Base-by-base conservation (phyloP, 2,888 invertebrate genomes). In the Litoditis marina region DNA sequence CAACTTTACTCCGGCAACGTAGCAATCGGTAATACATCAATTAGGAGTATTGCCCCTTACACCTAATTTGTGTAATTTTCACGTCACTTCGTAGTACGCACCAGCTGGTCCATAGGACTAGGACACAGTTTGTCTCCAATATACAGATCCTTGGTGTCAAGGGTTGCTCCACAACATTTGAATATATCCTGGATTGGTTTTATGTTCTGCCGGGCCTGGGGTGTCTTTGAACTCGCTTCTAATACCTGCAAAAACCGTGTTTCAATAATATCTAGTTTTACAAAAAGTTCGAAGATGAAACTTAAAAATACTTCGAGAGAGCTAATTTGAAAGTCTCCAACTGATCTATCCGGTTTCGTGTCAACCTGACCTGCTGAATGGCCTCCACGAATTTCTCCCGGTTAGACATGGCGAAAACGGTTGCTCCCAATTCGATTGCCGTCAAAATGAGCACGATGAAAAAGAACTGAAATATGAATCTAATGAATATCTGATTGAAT, bases 131-230 rank as follows among this genome's bases (percentile, higher is more conserved):
- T 67, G 27, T 77, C 74, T 1, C 59, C 25, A 47, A 72, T 61
- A 52, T 72, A 79, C 8, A 64, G 16, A 11, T 60, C 8, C 27
- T 71, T 68, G 25, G 80, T 78, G 3, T 60, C 54, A 13, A 55
- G 36, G n/a, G 81, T 81, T 6, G 81, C 80, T 54, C 81, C 81
- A 54, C 81, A 81, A 60, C 81, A 81, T 19, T 72, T 53, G 59
- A 81, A 65, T 13, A 79, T 63, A 19, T 74, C 71, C 63, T 79
- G 73, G 55, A 81, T 78, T 25, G 81, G 81, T 60, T 65, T 67
- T 44, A 81, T 66, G 58, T 80, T 77, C 57, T 63, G 53, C n/a
- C 77, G 74, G 2, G 72, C 55, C 2, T 68, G 62, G 1, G 42
- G 22, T 0, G 67, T 70, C 5, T 62, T 46, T 0, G 76, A 66